Conservation (phyloP, 2,797 vertebrate genomes). For the Myoxocephalus aenaeus region DNA sequence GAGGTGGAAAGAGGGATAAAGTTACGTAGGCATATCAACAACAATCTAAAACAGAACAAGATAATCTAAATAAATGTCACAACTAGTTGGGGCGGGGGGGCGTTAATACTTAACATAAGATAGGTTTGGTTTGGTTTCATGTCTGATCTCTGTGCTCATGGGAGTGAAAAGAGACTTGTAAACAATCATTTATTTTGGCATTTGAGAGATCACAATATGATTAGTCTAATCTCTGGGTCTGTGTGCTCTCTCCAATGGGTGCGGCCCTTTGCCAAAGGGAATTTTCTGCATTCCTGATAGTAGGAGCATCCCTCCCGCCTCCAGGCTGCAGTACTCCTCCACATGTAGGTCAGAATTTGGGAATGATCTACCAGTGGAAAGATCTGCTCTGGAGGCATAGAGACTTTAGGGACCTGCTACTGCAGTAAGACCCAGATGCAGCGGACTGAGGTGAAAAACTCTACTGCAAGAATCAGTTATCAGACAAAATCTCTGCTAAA, state of each 20-base stretch:
- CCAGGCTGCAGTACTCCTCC: constrained; percentile 50
- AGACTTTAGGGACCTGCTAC: constrained; percentile 7
- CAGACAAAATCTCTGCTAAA: background rate
- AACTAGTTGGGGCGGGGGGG: background rate
- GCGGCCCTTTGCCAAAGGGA: constrained; percentile 63
- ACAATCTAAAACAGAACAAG: constrained; percentile 34
- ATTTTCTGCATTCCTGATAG: constrained; percentile 71
- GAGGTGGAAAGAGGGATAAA: constrained; percentile 24
- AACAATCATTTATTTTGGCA: constrained; percentile 28
- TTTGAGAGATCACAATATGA: constrained; percentile 34
- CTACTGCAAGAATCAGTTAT: constrained; percentile 7
- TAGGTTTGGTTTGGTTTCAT: background rate
- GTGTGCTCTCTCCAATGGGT: constrained; percentile 45
- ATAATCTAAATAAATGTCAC: constrained; percentile 29
- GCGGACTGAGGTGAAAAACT: constrained; percentile 20
- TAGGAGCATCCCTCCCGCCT: constrained; percentile 59
- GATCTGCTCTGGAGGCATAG: background rate
- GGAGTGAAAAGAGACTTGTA: constrained; percentile 6
- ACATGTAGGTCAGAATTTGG: constrained; percentile 60
- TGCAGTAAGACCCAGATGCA: constrained; percentile 45
- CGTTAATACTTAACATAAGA: constrained; percentile 15
- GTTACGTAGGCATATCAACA: constrained; percentile 8
- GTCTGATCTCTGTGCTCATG: background rate
- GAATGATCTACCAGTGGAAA: constrained; percentile 25
- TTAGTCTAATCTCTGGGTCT: constrained; percentile 39